Conservation (phyloP, 2,797 vertebrate genomes). For the Sebastes iracundus region DNA sequence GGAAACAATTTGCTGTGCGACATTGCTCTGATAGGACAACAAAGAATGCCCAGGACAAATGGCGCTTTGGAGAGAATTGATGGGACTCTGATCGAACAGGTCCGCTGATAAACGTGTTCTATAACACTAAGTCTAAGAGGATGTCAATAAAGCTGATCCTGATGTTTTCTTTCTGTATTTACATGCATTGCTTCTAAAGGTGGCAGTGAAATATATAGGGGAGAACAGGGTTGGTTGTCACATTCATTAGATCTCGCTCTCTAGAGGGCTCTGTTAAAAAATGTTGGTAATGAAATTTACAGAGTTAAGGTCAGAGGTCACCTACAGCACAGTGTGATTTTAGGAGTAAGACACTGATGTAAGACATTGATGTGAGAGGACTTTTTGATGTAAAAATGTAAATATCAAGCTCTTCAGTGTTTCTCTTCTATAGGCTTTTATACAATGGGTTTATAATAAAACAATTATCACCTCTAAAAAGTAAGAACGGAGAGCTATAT, state of each 20-base stretch:
- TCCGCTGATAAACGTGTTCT: constrained; percentile 52
- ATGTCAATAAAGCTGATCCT: neutral
- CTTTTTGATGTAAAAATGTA: too few species aligned
- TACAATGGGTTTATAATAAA: too few species aligned
- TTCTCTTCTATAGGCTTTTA: too few species aligned
- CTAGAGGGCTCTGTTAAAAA: neutral
- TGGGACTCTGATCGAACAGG: constrained; percentile 42
- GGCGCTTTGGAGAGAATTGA: constrained; percentile 56
- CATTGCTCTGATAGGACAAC: constrained; percentile 66
- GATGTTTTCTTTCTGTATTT: neutral
- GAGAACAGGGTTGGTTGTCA: neutral
- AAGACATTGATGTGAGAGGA: too few species aligned
- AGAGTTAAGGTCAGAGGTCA: too few species aligned
- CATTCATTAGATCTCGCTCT: neutral
- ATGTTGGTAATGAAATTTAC: neutral
- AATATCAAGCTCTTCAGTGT: too few species aligned
- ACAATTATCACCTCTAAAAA: too few species aligned
- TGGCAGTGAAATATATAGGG: neutral
- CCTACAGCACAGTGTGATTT: too few species aligned
- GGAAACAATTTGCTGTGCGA: constrained; percentile 72
- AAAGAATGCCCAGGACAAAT: constrained; percentile 64
- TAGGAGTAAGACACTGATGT: too few species aligned
- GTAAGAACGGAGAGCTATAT: too few species aligned
- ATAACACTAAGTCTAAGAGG: constrained; percentile 6
- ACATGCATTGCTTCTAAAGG: neutral